Evolutionary conservation across 1,140 invertebrate species (phyloP).

Genomic region (Drosophila takahashii): DNA sequence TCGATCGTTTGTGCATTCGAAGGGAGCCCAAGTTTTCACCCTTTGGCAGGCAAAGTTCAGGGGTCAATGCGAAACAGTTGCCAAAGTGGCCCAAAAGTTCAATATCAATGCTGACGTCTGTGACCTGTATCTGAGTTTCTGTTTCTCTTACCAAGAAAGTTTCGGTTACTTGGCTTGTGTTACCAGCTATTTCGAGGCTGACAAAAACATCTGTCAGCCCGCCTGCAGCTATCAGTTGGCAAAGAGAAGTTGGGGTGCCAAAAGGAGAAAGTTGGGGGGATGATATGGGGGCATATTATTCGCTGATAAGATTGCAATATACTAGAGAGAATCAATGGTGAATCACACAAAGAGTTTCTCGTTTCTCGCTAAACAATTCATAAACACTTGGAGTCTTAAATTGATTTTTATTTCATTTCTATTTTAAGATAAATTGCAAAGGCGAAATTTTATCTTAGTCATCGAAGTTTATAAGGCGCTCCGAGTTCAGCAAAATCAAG

Average conservation of each 20-base stretch:
- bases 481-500: not conserved
- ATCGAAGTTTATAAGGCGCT: conserved; percentile 1
- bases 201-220: conserved; percentile 24
- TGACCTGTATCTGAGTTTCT: conserved; percentile 20
- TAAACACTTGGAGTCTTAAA: conserved; percentile 15
- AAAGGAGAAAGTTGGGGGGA: not conserved
- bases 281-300: not conserved
- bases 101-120: conserved; percentile 22
- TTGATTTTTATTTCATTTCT: conserved; percentile 51
- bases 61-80: conserved; percentile 28
- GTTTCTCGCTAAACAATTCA: not conserved
- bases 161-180: conserved; percentile 16
- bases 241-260: not conserved
- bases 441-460: conserved; percentile 29
- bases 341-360: conserved; percentile 25
- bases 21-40: not conserved
- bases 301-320: conserved; percentile 37
- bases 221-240: conserved; percentile 36
- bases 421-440: conserved; percentile 30
- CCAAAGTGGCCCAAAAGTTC: conserved; percentile 35
- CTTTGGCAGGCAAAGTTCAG: conserved; percentile 34
- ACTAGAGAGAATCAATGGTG: conserved; percentile 6
- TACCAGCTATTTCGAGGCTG: conserved; percentile 20
- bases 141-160: conserved; percentile 16
- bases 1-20: conserved; percentile 22